Evolutionary conservation across 1,140 invertebrate species (phyloP), one percentile per base, ranked within the genome.

Genomic region (Drosophila sproati): DNA sequence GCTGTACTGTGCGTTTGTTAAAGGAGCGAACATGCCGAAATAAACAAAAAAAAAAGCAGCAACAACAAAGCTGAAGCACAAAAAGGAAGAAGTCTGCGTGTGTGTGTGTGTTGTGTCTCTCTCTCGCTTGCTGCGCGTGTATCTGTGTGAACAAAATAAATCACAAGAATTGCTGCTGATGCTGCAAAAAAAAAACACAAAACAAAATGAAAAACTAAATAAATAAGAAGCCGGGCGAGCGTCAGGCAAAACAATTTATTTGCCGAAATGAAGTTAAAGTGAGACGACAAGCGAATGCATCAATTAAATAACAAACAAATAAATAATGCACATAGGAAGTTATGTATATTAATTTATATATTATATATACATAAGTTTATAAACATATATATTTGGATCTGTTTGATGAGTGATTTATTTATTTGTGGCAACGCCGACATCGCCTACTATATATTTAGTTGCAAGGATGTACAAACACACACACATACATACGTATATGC

Each of bases 81-180:
- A 75, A 78, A 78, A 78, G 72, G 72, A 78, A 74, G 64, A 35
- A 51, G 28, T 47, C 12, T 32, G 39, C 12, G n/a, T n/a, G 28
- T 12, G 20, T 48, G 20, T 48, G 29, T 51, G 28, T 28, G 29
- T 52, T 28, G 29, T 52, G n/a, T 47, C 29, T 41, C 29, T 68
- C 35, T 47, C 31, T 57, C 39, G 45, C 29, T 47, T 39, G 12
- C 29, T 50, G 43, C 8, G 32, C 39, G 56, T 41, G 39, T 64
- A 45, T 50, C 51, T 75, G 77, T 76, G 62, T 71, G 77, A 47
- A 37, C 60, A 78, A 78, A 75, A 78, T 75, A 75, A 78, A 78
- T 71, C 64, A 67, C 54, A 78, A 78, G 66, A 69, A 48, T 41
- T 64, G 60, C 59, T 62, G 67, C 59, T 45, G 56, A 39, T 31